Evolutionary conservation across 2,888 invertebrate genomes (phyloP).

Genomic region (Eurytoma adleriae): DNA sequence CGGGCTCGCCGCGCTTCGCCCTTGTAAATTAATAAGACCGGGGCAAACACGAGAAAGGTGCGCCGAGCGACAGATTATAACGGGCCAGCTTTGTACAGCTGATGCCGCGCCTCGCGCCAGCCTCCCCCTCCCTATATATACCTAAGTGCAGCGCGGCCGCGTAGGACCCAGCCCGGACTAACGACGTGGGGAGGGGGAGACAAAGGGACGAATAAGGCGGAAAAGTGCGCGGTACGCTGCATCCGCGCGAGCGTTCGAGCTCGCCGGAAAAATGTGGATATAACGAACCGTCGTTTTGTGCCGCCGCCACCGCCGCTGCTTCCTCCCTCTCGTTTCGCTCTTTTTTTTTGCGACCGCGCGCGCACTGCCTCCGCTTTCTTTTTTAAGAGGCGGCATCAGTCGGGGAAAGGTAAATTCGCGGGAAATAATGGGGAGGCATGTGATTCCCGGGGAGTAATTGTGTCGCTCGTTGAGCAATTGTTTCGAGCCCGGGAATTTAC

Average conservation of each 20-base stretch:
- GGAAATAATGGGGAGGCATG: not conserved
- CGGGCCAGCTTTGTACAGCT: constrained; percentile 44
- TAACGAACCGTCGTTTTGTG: constrained; percentile 30
- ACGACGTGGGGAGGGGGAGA: not conserved
- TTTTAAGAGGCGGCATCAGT: not conserved
- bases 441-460: too few species aligned
- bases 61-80: constrained; percentile 48
- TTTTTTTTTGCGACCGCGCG: not conserved
- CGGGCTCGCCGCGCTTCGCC: not conserved
- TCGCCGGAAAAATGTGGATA: constrained; percentile 22
- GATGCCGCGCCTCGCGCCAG: constrained; percentile 8
- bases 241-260: not conserved
- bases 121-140: not conserved
- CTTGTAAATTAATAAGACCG: constrained; percentile 48
- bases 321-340: not conserved
- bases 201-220: constrained; percentile 39
- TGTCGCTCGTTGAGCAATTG: too few species aligned
- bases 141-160: not conserved
- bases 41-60: constrained; percentile 41
- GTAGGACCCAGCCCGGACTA: not conserved
- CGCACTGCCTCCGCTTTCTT: not conserved
- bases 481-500: too few species aligned
- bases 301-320: too few species aligned
- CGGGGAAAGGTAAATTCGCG: constrained; percentile 1
- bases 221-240: constrained; percentile 17